Conservation (phyloP, 2,797 vertebrate genomes). For the Echeneis naucrates region DNA sequence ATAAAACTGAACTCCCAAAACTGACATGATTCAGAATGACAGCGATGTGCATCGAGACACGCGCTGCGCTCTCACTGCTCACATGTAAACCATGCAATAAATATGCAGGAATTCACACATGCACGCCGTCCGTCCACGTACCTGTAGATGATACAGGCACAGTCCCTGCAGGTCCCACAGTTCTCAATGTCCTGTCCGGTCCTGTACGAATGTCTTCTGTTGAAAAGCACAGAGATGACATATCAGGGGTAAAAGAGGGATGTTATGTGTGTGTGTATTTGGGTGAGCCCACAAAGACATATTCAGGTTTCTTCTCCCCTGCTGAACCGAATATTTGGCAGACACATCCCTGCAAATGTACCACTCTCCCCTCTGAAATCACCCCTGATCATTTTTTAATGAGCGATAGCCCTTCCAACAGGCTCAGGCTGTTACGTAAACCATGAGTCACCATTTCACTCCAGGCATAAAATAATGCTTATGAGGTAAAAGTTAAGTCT, state of each 20-base stretch:
- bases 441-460: slow-evolving; percentile 77
- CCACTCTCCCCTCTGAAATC: slow-evolving; percentile 60
- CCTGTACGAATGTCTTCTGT: slow-evolving; percentile 89
- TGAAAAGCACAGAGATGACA: slow-evolving; percentile 75
- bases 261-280: slow-evolving; percentile 24
- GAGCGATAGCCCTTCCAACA: slow-evolving; percentile 69
- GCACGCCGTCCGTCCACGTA: slow-evolving; percentile 54
- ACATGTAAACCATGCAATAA: slow-evolving; percentile 40
- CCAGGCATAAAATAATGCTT: slow-evolving; percentile 78
- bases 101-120: slow-evolving; percentile 45
- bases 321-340: slow-evolving; percentile 34
- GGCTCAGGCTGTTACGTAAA: slow-evolving; percentile 75
- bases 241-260: slow-evolving; percentile 72
- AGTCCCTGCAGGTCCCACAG: slow-evolving; percentile 92
- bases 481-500: slow-evolving; percentile 76
- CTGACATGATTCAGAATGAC: slow-evolving; percentile 72
- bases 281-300: slow-evolving; percentile 42
- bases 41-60: slow-evolving; percentile 54
- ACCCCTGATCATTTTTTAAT: slow-evolving; percentile 78
- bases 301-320: slow-evolving; percentile 44
- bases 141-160: slow-evolving; percentile 94
- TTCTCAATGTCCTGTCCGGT: slow-evolving; percentile 92
- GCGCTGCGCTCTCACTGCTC: slow-evolving; percentile 49
- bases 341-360: slow-evolving; percentile 38
- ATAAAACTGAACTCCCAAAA: slow-evolving; percentile 63